Evolutionary conservation across 2,888 invertebrate genomes (phyloP).

Genomic region (Aleiodes leptofemur): DNA sequence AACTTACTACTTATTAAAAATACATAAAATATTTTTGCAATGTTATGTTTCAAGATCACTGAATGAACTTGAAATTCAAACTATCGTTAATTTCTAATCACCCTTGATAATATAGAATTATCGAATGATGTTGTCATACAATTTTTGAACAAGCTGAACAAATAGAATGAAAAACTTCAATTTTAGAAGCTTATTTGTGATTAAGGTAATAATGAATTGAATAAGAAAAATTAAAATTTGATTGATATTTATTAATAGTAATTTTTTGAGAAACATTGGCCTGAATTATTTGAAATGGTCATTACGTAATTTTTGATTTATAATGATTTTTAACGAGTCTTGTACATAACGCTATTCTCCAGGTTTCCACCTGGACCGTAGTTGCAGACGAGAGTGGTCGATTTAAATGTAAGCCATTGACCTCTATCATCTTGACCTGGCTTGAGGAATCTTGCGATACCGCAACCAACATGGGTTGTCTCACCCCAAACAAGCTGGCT

Average conservation of each 20-base stretch:
- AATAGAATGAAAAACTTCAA: too few relatives aligned
- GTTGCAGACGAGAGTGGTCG: slow-evolving; percentile 57
- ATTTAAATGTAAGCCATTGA: slow-evolving; percentile 62
- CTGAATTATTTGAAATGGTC: not conserved
- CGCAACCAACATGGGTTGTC: slow-evolving; percentile 76
- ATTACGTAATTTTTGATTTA: not conserved
- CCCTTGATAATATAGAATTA: too few relatives aligned
- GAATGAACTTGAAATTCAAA: too few relatives aligned
- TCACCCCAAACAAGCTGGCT: slow-evolving; percentile 77
- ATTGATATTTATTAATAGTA: not conserved
- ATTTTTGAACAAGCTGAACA: too few relatives aligned
- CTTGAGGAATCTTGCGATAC: slow-evolving; percentile 70
- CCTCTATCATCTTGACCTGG: not conserved
- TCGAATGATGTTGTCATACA: too few relatives aligned
- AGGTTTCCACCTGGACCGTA: slow-evolving; percentile 72
- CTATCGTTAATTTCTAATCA: too few relatives aligned
- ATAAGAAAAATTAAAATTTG: too few relatives aligned
- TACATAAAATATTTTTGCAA: too few relatives aligned
- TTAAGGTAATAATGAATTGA: too few relatives aligned
- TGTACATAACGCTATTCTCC: slow-evolving; percentile 66
- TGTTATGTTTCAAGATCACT: too few relatives aligned
- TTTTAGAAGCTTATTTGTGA: too few relatives aligned
- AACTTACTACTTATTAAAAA: too few relatives aligned
- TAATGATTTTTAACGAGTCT: slow-evolving; percentile 19
- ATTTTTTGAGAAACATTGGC: not conserved